Evolutionary conservation across 2,797 vertebrate species (phyloP), one percentile per base, ranked within the genome.

Genomic region (Botia kubotai): DNA sequence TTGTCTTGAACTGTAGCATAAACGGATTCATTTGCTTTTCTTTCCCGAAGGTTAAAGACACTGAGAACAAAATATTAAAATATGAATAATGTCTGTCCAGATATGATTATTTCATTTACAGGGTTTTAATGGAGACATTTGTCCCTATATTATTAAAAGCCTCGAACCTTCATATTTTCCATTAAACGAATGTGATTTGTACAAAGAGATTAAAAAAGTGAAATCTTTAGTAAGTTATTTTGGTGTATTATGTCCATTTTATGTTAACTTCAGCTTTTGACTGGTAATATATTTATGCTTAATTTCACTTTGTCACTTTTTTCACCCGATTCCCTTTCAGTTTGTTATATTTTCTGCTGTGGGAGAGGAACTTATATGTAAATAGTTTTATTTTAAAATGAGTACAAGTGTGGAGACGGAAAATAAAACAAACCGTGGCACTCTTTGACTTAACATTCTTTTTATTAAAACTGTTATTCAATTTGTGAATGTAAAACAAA

Each of bases 301-400:
- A 83, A 52, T 63, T 75, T 87, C 74, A 88, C 39, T 87, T 71
- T 87, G 74, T 86, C 90, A 82, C 87, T 84, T 87, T 87, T 81
- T 83, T 74, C 62, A 57, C 63, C 55, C 21, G 26, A 81, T 77
- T 86, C 82, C 63, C 88, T 86, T 79, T 88, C 70, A 86, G 77
- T 90, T 88, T 90, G 88, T 92, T 73, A 33, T 77, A 68, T 72
- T 72, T 83, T 77, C 73, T 70, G 86, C 89, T 83, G 68, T 89
- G 86, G 90, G 90, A 89, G 89, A 87, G 75, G 91, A 89, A 89
- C 88, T 83, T 87, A 87, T 69, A 73, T 95, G 93, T 94, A 93
- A 85, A 93, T 93, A 94, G 91, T 86, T 43, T 92, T 91, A 90
- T 93, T 89, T 89, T 84, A 84, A 89, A 92, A 66, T 84, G 29